Base-by-base conservation (phyloP, 1,140 invertebrate genomes). In the Thereuonema tuberculata region DNA sequence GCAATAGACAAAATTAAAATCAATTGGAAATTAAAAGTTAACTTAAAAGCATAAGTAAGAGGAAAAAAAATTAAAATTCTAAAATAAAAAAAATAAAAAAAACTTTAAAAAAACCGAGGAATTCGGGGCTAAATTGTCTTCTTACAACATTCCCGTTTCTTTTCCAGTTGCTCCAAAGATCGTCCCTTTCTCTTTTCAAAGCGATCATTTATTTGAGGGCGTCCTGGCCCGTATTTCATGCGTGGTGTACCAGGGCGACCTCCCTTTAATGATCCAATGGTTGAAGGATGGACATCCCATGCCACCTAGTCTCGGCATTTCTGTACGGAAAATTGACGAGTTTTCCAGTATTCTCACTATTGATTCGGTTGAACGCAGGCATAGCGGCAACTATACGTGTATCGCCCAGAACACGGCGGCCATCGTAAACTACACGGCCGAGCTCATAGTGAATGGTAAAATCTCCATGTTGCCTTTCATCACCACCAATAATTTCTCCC, bases 221-320 rank as follows among this genome's bases (percentile, higher is more conserved):
- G 72, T 75, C 62, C 64, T 76, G 47, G 70, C 75, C 3, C 71
- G 72, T 9, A 87, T 96, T 63, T 87, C 90, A 59, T 97, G 93
- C 75, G 87, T 91, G 68, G 89, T 96, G 64, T 83, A 93, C 69
- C 89, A 76, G 67, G 83, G 83, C 61, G 82, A 84, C 70, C 72
- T 81, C 62, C 83, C 83, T 31, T 74, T 85, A 17, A 75, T 75
- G 65, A 82, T 86, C 67, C 75, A 74, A 58, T 86, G 84, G 84
- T 74, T 79, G n/a, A 84, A 84, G 76, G 81, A 84, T 74, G 80
- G 78, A 65, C 26, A 56, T 5, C 28, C 65, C 47, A 69, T 73
- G 53, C 65, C 68, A 1, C 66, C 64, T 23, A 67, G 70, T 56
- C 65, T 69, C 55, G 73, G 71, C 14, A 69, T 76, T 26, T 65